Evolutionary conservation across 2,888 invertebrate genomes (phyloP), one percentile per base, ranked within the genome.

Genomic region (Trilocha varians): DNA sequence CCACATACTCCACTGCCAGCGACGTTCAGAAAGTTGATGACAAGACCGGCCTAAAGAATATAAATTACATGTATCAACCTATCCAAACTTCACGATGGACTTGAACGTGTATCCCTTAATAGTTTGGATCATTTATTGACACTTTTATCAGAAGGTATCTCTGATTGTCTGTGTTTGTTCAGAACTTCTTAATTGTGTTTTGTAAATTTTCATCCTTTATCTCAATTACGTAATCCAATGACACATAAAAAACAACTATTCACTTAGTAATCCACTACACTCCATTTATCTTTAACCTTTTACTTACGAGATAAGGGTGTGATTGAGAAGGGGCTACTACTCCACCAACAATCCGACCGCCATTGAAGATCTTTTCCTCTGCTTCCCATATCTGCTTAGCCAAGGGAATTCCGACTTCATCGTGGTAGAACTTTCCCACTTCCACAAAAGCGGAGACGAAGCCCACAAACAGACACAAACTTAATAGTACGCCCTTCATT

Each of bases 1-100:
- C 77, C 78, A 18, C 78, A 78, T 1, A 60, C 77, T 2, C 73
- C 73, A 15, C 51, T 52, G 1, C 69, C 69, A 2, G 53, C 38
- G 3, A 45, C 32, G 40, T 57, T 59, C 8, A 58, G 32, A 39
- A 77, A 53, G 15, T 45, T 58, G 46, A 78, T 75, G 9, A 77
- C 25, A 1, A 78, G 46, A 6, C 75, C 76, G 16, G 57, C 77
- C 78, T 76, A 18, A 43, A 43, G 5, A 16, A 34, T n/a, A n/a
- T n/a, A n/a, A n/a, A n/a, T n/a, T n/a, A n/a, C n/a, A n/a, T n/a
- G n/a, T n/a, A n/a, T n/a, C n/a, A n/a, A n/a, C n/a, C n/a, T n/a
- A n/a, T n/a, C n/a, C n/a, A n/a, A n/a, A n/a, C n/a, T n/a, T n/a
- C n/a, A n/a, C n/a, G n/a, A n/a, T n/a, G n/a, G n/a, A n/a, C n/a